These are phyloP conservation scores for Agapetus fuscipes DNA, from an alignment of 2,888 invertebrate genomes.

Conservation along the genomic window DNA sequence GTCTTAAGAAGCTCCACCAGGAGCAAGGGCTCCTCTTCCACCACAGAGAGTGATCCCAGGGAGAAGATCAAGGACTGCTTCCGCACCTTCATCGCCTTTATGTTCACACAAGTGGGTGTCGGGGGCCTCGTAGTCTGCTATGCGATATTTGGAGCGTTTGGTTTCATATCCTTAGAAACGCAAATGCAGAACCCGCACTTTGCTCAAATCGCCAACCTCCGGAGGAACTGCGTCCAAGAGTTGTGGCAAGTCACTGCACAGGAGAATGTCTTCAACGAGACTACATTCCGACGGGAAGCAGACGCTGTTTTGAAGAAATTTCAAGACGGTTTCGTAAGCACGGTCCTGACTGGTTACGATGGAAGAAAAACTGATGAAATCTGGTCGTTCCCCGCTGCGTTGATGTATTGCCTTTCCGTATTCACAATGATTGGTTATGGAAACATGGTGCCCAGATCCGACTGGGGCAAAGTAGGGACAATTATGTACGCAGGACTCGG, in stretches of 20 bases:
- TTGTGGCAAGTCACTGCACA: slow-evolving; percentile 61
- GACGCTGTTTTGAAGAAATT: slow-evolving; percentile 53
- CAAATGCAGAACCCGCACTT: slow-evolving; percentile 44
- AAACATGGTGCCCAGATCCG: slow-evolving; percentile 72
- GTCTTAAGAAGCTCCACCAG: slow-evolving; percentile 50
- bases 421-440: slow-evolving; percentile 92
- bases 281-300: slow-evolving; percentile 51
- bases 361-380: slow-evolving; percentile 58
- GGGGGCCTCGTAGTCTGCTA: slow-evolving; percentile 81
- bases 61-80: slow-evolving; percentile 78
- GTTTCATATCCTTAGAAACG: slow-evolving; percentile 70
- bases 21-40: slow-evolving; percentile 58
- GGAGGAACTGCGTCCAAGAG: slow-evolving; percentile 49
- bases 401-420: slow-evolving; percentile 82
- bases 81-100: slow-evolving; percentile 77
- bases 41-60: slow-evolving; percentile 55
- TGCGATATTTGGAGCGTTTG: slow-evolving; percentile 74
- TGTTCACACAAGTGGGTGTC: slow-evolving; percentile 89
- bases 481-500: slow-evolving; percentile 82
- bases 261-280: slow-evolving; percentile 59
- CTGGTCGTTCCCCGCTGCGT: slow-evolving; percentile 80
- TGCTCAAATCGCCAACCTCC: slow-evolving; percentile 41
- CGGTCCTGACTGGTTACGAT: slow-evolving; percentile 63
- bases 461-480: slow-evolving; percentile 75
- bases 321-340: slow-evolving; percentile 56